Base-by-base conservation (phyloP, 2,888 invertebrate genomes). In the Dinocampus coccinellae region DNA sequence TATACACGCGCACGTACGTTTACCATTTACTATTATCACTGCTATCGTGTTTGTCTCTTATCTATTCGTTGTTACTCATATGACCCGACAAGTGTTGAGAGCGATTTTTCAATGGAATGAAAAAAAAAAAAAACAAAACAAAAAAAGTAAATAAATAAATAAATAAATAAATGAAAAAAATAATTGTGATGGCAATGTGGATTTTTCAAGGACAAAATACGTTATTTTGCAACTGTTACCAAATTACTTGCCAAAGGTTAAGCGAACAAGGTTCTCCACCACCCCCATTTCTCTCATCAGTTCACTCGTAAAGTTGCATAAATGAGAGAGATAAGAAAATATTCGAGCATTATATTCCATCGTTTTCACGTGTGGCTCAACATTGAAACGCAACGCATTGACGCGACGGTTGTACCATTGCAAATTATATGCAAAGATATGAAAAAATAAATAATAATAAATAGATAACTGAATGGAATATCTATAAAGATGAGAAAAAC, bases 331-430 rank as follows among this genome's bases (percentile, higher is more conserved):
- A n/a, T 47, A 60, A 29, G 29, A 7, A 29, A 29, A 29, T 29
- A 4, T 7, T 3, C 29, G 29, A 29, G 7, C 3, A 7, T 7
- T 29, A 29, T 29, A 29, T 29, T 64, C 63, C 47, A 69, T 70
- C 60, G 70, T 76, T 77, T 79, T 78, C 77, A 78, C 80, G 77
- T 78, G 78, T 79, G 7, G 16, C 16, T 20, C 16, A n/a, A 16
- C 16, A 70, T 70, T 75, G 75, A 68, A 76, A 76, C 76, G 76
- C 72, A 77, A 77, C 75, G 62, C 70, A 68, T 73, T 69, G 71
- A 68, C 75, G 77, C 76, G 77, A 75, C 75, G 73, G 71, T 34
- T 29, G 10, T n/a, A n/a, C n/a, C n/a, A n/a, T n/a, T n/a, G n/a
- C n/a, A n/a, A n/a, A n/a, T n/a, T n/a, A n/a, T n/a, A n/a, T n/a